Percentiles rank a stretch among this genome's conserved stretches.
These are phyloP conservation scores for Laupala kohalensis DNA, from an alignment of 1,140 invertebrate genomes.

Conservation along the genomic window DNA sequence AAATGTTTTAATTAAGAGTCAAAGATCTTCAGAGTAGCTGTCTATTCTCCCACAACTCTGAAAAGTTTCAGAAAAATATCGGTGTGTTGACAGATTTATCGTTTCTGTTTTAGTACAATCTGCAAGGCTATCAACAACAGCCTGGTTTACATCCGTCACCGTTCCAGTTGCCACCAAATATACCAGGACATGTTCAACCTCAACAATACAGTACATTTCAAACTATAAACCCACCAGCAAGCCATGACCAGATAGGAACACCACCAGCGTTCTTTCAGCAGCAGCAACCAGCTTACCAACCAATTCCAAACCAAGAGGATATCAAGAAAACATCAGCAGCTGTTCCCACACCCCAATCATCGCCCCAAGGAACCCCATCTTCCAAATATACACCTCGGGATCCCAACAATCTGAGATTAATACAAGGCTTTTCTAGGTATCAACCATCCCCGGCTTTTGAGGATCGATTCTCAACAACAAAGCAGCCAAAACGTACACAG, in stretches of 20 bases:
- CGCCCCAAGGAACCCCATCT: not conserved
- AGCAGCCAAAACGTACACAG: not conserved
- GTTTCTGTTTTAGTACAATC: not conserved
- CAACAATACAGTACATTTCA: constrained; percentile 1
- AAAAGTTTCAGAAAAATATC: no score
- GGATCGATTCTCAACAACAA: constrained; percentile 1
- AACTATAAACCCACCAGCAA: not conserved
- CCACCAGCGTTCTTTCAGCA: not conserved
- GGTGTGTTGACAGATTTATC: not conserved
- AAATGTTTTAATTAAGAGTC: no score
- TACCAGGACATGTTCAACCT: not conserved
- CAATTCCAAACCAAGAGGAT: not conserved
- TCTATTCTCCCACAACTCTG: no score
- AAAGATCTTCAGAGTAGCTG: no score
- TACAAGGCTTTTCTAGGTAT: not conserved
- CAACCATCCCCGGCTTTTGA: not conserved
- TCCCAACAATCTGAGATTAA: constrained; percentile 3
- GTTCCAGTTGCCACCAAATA: constrained; percentile 4
- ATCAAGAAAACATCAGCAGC: not conserved
- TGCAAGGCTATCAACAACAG: not conserved
- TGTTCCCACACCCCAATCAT: not conserved
- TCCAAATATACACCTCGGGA: constrained; percentile 1
- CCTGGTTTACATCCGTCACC: not conserved
- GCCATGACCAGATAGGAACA: not conserved
- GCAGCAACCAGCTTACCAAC: not conserved